Evolutionary conservation across 1,140 invertebrate species (phyloP).

Genomic region (Oscheius sp.): DNA sequence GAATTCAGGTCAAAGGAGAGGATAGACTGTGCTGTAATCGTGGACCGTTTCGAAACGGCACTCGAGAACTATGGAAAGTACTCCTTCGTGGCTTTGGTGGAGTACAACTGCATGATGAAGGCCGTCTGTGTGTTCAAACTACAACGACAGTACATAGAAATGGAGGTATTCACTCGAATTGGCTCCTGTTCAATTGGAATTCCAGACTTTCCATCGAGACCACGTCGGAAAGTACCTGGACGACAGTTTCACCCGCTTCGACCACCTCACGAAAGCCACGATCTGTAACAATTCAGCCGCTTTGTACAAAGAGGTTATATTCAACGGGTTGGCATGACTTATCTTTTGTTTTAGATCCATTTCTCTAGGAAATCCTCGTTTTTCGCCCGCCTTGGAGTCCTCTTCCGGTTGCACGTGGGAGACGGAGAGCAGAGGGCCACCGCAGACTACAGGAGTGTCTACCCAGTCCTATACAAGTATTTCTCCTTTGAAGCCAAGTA

Average conservation of each 20-base stretch:
- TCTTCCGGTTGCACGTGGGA: slow-evolving; percentile 53
- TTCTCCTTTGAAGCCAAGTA: background rate
- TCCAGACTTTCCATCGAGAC: slow-evolving; percentile 55
- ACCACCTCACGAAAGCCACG: slow-evolving; percentile 50
- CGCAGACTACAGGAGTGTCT: slow-evolving; percentile 51
- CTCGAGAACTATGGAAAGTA: slow-evolving; percentile 55
- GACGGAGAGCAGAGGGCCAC: slow-evolving; percentile 42
- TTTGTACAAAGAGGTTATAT: slow-evolving; percentile 47
- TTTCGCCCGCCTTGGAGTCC: slow-evolving; percentile 53
- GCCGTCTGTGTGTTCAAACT: slow-evolving; percentile 42
- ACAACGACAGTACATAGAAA: slow-evolving; percentile 48
- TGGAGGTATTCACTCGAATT: slow-evolving; percentile 45
- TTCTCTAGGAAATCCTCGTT: slow-evolving; percentile 54
- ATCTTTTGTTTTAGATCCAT: slow-evolving; percentile 50
- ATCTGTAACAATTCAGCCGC: slow-evolving; percentile 52
- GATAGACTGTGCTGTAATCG: slow-evolving; percentile 37
- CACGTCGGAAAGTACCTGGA: slow-evolving; percentile 58
- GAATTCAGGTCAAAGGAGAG: background rate
- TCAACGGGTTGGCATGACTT: background rate
- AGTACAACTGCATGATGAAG: slow-evolving; percentile 57
- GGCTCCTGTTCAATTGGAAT: no score
- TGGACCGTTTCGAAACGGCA: slow-evolving; percentile 46
- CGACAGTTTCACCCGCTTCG: slow-evolving; percentile 52
- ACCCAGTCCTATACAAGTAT: slow-evolving; percentile 51
- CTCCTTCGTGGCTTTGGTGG: slow-evolving; percentile 51